Evolutionary conservation across 2,113 vertebrate species (phyloP).

Genomic region (Amblyopsis rosae): DNA sequence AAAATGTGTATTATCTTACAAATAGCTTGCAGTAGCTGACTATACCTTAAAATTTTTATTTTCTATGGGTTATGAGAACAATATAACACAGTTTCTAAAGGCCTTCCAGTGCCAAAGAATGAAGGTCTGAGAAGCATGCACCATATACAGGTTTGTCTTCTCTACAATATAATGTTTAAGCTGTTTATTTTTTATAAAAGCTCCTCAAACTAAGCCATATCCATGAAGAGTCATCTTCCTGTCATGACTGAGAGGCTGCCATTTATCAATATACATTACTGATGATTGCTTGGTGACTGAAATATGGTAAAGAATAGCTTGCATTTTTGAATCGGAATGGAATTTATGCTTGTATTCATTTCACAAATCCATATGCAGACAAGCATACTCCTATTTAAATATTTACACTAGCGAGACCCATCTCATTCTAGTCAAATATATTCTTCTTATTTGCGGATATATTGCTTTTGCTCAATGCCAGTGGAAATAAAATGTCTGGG

Average conservation of each 20-base stretch:
- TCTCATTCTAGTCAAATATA: not conserved
- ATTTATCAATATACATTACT: slow-evolving; percentile 59
- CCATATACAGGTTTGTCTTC: not conserved
- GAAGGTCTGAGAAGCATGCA: not conserved
- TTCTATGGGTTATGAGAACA: too few relatives aligned
- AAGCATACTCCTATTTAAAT: slow-evolving; percentile 2
- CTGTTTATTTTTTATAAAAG: not conserved
- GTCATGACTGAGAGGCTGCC: slow-evolving; percentile 9
- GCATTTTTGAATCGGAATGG: slow-evolving; percentile 41
- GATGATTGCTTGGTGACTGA: slow-evolving; percentile 45
- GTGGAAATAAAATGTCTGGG: not conserved
- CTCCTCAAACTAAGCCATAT: not conserved
- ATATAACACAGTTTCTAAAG: not conserved
- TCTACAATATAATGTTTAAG: not conserved
- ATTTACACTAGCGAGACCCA: slow-evolving; percentile 21
- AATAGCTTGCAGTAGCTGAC: too few relatives aligned
- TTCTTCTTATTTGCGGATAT: not conserved
- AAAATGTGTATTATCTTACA: too few relatives aligned
- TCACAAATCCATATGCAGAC: slow-evolving; percentile 12
- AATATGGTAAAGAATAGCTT: slow-evolving; percentile 44
- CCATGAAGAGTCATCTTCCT: slow-evolving; percentile 14
- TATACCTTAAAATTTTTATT: too few relatives aligned
- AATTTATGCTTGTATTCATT: slow-evolving; percentile 33
- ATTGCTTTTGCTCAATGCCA: not conserved
- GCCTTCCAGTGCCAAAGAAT: not conserved